Evolutionary conservation across 2,113 vertebrate species (phyloP), one percentile per base, ranked within the genome.

Genomic region (Chascanopsetta lugubris): DNA sequence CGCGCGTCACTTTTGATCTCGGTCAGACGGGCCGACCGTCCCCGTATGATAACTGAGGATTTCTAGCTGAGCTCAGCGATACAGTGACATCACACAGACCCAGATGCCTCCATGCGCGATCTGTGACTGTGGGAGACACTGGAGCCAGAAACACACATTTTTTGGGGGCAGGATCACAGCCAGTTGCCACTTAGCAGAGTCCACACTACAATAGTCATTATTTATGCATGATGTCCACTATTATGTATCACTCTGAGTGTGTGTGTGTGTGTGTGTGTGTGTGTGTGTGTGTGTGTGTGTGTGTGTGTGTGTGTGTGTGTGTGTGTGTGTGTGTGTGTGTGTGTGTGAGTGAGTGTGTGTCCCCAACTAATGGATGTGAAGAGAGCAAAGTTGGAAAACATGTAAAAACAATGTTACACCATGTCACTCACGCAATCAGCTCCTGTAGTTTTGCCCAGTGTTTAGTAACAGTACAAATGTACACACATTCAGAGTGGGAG

Each of bases 171-270:
- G 69, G 69, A 85, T 76, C 75, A 69, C 80, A 81, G 75, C 65
- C 77, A 83, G 75, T 79, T 79, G 62, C 77, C 75, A 84, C 79
- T 88, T 87, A 83, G 79, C 49, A 50, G 74, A 72, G 72, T 64
- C 66, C 65, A 61, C 56, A 72, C 69, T 79, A 79, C 69, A 89
- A 80, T 38, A 67, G 50, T 72, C 73, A 83, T 86, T 82, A 90
- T 69, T 86, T 82, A 85, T 87, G 69, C 82, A 88, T 86, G 67
- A 78, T 77, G 69, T 85, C 66, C 66, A 83, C 81, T 63, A 61
- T 90, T 85, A 80, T 81, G 70, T 65, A 68, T 81, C 63, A 75
- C 76, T 83, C 71, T 67, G 62, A 78, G 62, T 56, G 21, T 60
- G 64, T 22, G 13, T 56, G 69, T 61, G 61, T 54, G 72, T 76